These are phyloP conservation scores for Platycheirus albimanus DNA, from an alignment of 2,888 invertebrate genomes.

Conservation along the genomic window DNA sequence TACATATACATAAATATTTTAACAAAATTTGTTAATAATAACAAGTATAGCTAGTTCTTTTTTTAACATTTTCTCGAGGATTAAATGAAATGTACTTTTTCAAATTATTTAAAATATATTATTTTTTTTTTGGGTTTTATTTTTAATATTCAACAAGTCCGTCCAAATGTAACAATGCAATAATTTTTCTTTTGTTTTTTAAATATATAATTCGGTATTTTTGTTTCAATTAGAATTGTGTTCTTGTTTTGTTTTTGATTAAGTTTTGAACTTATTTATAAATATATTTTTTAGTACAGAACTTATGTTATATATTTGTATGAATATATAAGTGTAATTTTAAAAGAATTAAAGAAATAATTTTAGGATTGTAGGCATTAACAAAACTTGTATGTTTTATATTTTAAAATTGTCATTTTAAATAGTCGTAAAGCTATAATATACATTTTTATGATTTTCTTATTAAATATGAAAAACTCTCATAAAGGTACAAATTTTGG, in stretches of 20 bases:
- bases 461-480: slow-evolving; percentile 23
- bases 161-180: slow-evolving; percentile 58
- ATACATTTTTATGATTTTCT: slow-evolving; percentile 5
- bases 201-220: neutral
- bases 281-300: slow-evolving; percentile 7
- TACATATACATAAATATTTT: slow-evolving; percentile 67
- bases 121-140: slow-evolving; percentile 9
- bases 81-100: slow-evolving; percentile 19
- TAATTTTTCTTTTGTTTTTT: slow-evolving; percentile 24
- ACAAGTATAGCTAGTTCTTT: no score
- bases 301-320: neutral
- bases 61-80: slow-evolving; percentile 18
- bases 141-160: slow-evolving; percentile 49
- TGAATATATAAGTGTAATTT: slow-evolving; percentile 17
- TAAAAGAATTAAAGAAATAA: slow-evolving; percentile 32
- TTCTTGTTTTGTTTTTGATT: slow-evolving; percentile 27
- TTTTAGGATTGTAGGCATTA: slow-evolving; percentile 19
- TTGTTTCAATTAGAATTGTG: slow-evolving; percentile 32
- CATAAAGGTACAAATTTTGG: slow-evolving; percentile 53
- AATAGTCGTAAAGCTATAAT: slow-evolving; percentile 38
- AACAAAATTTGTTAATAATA: slow-evolving; percentile 66
- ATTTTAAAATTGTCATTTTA: slow-evolving; percentile 22
- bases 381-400: slow-evolving; percentile 24
- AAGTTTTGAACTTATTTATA: slow-evolving; percentile 53
- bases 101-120: slow-evolving; percentile 56